phyloP scores from a whole-genome alignment of 2,888 invertebrate species.

The Lithophane socia region DNA sequence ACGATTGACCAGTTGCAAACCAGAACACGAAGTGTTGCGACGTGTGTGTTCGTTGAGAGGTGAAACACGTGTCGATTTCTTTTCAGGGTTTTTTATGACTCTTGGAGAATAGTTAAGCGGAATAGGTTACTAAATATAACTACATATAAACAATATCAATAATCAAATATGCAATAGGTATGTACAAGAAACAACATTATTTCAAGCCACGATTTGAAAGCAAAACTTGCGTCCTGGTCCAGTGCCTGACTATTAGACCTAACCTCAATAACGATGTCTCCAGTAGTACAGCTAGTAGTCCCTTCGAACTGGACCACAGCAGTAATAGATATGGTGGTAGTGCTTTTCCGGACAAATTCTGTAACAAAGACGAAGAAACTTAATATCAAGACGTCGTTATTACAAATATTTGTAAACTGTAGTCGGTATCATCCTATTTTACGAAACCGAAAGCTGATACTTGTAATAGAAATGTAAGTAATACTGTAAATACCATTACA shows the following conservation, averaged over 20 bases:
- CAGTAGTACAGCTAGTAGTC: too few species aligned
- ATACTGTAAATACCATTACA: not conserved
- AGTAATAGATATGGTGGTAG: not conserved
- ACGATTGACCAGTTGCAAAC: too few species aligned
- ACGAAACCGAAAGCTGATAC: not conserved
- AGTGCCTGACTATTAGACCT: too few species aligned
- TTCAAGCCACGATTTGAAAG: not conserved
- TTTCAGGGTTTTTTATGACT: too few species aligned
- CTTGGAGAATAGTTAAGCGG: too few species aligned
- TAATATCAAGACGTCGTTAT: not conserved
- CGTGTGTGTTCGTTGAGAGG: too few species aligned
- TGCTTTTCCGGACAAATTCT: not conserved
- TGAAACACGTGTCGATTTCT: too few species aligned
- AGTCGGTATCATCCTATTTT: not conserved
- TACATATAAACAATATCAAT: not conserved
- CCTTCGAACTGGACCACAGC: not conserved
- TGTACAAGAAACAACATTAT: conserved; percentile 1
- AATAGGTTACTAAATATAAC: too few species aligned
- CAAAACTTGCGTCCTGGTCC: not conserved
- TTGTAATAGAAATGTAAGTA: conserved; percentile 12
- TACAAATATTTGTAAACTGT: conserved; percentile 31
- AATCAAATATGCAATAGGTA: not conserved
- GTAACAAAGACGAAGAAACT: not conserved
- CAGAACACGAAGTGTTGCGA: too few species aligned
- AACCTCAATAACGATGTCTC: too few species aligned